Conservation (phyloP, 37 sponge, comb jelly and placozoan species). For the Geodia barretti region DNA sequence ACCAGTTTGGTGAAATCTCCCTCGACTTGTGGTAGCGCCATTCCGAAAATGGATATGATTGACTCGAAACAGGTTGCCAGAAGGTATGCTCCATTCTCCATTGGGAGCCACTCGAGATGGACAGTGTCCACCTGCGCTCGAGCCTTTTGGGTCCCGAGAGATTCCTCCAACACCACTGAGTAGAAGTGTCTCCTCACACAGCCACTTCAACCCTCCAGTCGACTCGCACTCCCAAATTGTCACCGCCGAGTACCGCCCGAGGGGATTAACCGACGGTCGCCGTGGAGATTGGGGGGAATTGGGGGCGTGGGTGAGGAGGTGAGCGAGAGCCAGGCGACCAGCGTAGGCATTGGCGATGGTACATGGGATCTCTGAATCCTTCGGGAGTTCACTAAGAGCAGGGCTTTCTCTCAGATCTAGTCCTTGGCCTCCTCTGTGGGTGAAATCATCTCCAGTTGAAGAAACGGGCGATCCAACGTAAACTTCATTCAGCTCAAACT, state of each 20-base stretch:
- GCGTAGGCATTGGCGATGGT: conserved; percentile 58
- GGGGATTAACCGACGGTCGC: conserved; percentile 5
- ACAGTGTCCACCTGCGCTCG: conserved; percentile 5
- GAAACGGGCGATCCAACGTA: conserved; percentile 15
- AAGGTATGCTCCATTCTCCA: conserved; percentile 71
- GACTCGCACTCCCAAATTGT: conserved; percentile 89
- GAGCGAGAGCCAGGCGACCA: conserved; percentile 72
- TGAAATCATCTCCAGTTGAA: background rate
- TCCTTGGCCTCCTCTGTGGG: background rate
- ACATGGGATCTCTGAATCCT: conserved; percentile 34
- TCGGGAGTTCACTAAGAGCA: conserved; percentile 14
- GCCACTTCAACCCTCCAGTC: conserved; percentile 77
- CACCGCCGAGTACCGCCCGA: conserved; percentile 50
- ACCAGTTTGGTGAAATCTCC: background rate
- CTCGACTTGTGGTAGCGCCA: conserved; percentile 35
- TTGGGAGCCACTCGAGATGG: conserved; percentile 74
- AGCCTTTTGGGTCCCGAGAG: background rate
- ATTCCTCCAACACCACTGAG: conserved; percentile 46
- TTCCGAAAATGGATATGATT: conserved; percentile 60
- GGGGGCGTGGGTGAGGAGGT: conserved; percentile 43
- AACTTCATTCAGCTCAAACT: conserved; percentile 52
- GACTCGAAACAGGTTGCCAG: conserved; percentile 68
- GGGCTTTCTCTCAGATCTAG: conserved; percentile 34
- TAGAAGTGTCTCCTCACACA: conserved; percentile 58
- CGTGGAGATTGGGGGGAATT: background rate